These are phyloP conservation scores for Cichladusa arquata DNA, from an alignment of 2,113 vertebrate genomes.

Conservation along the genomic window DNA sequence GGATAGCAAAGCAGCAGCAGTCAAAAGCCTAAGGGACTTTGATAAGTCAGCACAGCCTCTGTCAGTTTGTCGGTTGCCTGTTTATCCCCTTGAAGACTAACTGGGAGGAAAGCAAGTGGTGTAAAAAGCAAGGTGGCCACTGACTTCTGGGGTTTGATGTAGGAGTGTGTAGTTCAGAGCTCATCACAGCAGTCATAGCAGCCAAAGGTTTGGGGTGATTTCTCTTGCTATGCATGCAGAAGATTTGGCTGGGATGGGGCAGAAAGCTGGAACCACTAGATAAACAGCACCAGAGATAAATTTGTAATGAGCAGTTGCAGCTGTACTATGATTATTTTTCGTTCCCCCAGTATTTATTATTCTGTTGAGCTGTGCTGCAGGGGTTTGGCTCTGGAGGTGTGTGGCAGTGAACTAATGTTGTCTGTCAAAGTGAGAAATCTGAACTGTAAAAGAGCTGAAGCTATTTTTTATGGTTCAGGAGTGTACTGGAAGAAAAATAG, in stretches of 20 bases:
- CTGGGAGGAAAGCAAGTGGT: not conserved
- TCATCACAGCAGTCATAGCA: not conserved
- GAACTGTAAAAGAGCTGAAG: not conserved
- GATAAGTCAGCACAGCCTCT: not conserved
- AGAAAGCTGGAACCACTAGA: not conserved
- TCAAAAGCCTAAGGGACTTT: not conserved
- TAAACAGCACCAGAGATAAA: not conserved
- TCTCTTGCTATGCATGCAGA: not conserved
- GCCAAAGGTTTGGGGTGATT: not conserved
- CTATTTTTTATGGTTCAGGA: not conserved
- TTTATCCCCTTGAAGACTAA: not conserved
- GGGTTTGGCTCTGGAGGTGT: not conserved
- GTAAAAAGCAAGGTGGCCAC: not conserved
- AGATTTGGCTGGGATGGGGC: not conserved
- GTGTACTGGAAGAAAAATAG: not conserved
- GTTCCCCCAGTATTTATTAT: not conserved
- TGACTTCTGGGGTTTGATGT: accelerated
- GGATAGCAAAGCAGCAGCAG: not conserved
- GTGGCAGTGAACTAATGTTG: not conserved
- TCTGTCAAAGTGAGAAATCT: not conserved
- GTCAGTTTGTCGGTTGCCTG: not conserved
- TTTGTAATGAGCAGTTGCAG: not conserved
- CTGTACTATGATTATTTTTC: not conserved
- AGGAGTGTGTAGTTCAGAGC: not conserved
- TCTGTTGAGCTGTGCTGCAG: not conserved